A percentile compares a stretch with the other conserved stretches of the same genome.
Conservation (phyloP, 2,797 vertebrate species). For the Atherinosoma microstoma region DNA sequence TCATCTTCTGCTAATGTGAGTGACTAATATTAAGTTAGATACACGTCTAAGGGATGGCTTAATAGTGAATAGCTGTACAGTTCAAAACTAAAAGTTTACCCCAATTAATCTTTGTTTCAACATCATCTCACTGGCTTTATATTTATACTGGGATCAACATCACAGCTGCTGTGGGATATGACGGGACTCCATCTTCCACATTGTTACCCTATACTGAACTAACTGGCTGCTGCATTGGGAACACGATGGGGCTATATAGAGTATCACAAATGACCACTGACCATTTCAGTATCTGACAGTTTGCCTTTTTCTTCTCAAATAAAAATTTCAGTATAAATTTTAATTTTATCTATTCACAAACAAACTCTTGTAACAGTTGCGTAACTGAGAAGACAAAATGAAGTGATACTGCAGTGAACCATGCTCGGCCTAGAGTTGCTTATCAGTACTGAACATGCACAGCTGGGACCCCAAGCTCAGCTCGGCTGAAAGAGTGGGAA, state of each 20-base stretch:
- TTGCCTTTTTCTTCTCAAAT: neutral
- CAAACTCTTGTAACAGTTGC: neutral
- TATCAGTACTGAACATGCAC: slow-evolving; percentile 46
- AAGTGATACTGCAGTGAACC: slow-evolving; percentile 9
- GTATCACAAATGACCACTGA: neutral
- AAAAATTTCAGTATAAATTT: neutral
- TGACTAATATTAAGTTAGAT: neutral
- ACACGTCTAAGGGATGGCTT: neutral
- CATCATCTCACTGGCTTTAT: neutral
- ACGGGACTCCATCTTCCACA: neutral
- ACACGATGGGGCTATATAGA: neutral
- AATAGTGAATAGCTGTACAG: neutral
- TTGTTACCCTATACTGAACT: neutral
- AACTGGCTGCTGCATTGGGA: neutral
- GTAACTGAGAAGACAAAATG: slow-evolving; percentile 2
- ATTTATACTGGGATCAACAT: neutral
- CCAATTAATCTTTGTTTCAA: neutral
- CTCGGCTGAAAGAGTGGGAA: slow-evolving; percentile 64
- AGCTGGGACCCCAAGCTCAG: slow-evolving; percentile 59
- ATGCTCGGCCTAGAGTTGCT: slow-evolving; percentile 10
- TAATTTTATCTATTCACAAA: neutral
- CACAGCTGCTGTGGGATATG: neutral
- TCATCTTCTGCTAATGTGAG: too few species aligned
- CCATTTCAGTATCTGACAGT: neutral
- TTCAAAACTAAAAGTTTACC: neutral